Base-by-base conservation (phyloP, 2,888 invertebrate genomes). In the Malthinus flaveolus region DNA sequence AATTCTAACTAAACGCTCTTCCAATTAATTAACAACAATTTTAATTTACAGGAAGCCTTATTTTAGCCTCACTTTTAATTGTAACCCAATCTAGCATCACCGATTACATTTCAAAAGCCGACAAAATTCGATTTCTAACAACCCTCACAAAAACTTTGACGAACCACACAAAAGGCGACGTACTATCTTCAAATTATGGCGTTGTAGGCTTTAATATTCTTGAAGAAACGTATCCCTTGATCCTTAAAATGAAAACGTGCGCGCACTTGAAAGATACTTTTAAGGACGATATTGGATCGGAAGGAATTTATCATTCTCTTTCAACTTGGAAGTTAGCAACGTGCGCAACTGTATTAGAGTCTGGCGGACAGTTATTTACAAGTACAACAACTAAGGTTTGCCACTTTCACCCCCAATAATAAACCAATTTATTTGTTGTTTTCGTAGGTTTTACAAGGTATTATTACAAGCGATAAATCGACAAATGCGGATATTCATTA, bases 401-500 rank as follows among this genome's bases (percentile, higher is more conserved):
- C 33, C 13, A 31, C 13, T 23, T 44, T 54, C 8, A 32, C 15
- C 42, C 37, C 39, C 42, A 46, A 33, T 4, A 32, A 4, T 33
- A 6, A 39, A 7, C 9, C 23, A 36, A 55, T 7, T 33, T 23
- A 9, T 15, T 36, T 46, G 12, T 9, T n/a, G 8, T 12, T 32
- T 23, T 60, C 36, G 4, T 45, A 58, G 54, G 36, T 35, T n/a
- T 39, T 88, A 0, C 81, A 84, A 35, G 81, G 80, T 37, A 77
- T 82, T 0, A 75, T 92, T n/a, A 85, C 88, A 39, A 85, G 85
- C 65, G 87, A 87, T 11, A 85, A 87, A 64, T 80, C 85, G 0
- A 83, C 87, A 3, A 82, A 89, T 32, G 79, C 84, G 15, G 91
- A 93, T 59, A 74, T 95, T 32, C 92, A 87, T 73, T 85, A 89